Percentiles rank a stretch among this genome's conserved stretches.
These are phyloP conservation scores for Eueides isabella DNA, from an alignment of 1,140 invertebrate genomes.

Conservation along the genomic window DNA sequence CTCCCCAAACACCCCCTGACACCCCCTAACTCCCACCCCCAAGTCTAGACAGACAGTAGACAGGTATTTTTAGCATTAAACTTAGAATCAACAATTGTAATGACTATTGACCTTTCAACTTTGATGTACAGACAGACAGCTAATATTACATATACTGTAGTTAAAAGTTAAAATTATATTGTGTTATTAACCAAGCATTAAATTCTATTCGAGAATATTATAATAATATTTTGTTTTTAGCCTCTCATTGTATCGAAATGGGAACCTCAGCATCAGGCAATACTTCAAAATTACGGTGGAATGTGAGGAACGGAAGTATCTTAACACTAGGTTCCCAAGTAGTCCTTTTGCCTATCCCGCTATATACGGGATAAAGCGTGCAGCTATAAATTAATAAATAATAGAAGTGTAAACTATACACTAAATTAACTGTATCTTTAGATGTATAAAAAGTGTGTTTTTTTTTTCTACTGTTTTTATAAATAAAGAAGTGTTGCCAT, in stretches of 20 bases:
- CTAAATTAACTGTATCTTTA: neutral
- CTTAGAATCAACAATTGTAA: constrained; percentile 15
- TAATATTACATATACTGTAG: neutral
- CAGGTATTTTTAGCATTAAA: constrained; percentile 26
- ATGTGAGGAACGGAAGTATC: no score
- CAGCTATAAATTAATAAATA: no score
- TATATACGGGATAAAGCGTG: no score
- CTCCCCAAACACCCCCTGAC: neutral
- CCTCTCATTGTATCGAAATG: no score
- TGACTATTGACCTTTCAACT: constrained; percentile 5
- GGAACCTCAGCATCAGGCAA: no score
- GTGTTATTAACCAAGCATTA: neutral
- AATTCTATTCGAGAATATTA: neutral
- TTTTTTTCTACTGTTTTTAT: neutral
- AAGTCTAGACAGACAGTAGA: constrained; percentile 39
- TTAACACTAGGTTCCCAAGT: no score
- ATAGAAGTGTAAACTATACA: no score
- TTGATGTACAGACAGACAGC: neutral
- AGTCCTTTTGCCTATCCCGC: no score
- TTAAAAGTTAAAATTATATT: no score
- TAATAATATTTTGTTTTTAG: no score
- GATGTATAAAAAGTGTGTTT: neutral
- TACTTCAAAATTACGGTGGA: no score
- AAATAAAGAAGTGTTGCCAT: neutral
- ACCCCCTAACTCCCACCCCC: neutral